Evolutionary conservation across 2,113 vertebrate genomes (phyloP), one percentile per base, ranked within the genome.

Genomic region (Nycticorax nycticorax): DNA sequence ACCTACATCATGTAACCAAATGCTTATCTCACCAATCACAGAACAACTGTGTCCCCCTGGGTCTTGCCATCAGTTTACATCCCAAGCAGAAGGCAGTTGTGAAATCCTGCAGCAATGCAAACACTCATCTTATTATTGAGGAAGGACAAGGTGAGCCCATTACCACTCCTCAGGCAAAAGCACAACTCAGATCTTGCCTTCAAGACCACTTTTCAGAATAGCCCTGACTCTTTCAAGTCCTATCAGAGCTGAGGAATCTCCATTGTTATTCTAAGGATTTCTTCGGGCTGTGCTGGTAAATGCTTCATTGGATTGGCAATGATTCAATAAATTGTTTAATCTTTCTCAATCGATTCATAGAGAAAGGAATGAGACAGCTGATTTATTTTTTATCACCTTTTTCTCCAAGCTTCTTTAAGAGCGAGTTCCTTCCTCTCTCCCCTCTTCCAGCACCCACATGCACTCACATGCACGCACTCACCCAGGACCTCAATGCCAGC

Each of bases 281-380:
- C 47, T 94, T 71, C 62, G 76, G 72, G 19, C 59, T 88, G 37
- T 91, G 72, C 75, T 88, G 69, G 56, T 67, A 95, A 92, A 93
- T 85, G 85, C 78, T 90, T 95, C n/a, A 0, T 86, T 90, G 88
- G 66, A 85, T 43, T 92, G 72, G 92, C 88, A 94, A 81, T 75
- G 75, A 97, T 90, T 95, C 94, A 93, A 85, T 69, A 53, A 94
- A 94, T 96, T 94, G 85, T 93, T 96, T 96, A 89, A 92, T 91
- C 83, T 94, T 94, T 92, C 93, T 92, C 79, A 92, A 66, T 92
- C 3, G 6, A 83, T 95, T 92, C 85, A 82, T 20, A 28, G 72
- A 62, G 47, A 91, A 76, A 95, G 26, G 55, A 93, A 67, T 64
- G 47, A 86, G 60, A 80, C 9, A 80, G 62, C 15, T 22, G 16